These are phyloP conservation scores for Lagorchestes hirsutus DNA, from an alignment of 2,797 vertebrate species.

Conservation along the genomic window DNA sequence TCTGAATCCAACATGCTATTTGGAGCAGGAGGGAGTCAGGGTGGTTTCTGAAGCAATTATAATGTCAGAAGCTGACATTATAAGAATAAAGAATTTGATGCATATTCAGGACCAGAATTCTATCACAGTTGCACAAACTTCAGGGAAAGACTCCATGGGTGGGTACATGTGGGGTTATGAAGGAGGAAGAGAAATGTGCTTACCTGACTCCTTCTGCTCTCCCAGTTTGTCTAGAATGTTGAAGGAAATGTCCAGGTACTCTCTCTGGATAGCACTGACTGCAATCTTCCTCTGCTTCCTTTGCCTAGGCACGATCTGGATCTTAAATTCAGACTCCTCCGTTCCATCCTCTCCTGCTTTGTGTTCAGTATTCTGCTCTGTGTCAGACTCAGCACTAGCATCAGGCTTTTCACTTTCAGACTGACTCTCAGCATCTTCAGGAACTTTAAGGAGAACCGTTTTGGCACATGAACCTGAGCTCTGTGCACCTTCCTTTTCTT, in stretches of 20 bases:
- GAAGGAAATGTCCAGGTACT: slow-evolving; percentile 98
- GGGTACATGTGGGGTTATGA: background rate
- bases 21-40: slow-evolving; percentile 27
- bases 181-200: slow-evolving; percentile 70
- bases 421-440: slow-evolving; percentile 90
- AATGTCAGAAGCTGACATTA: slow-evolving; percentile 63
- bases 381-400: slow-evolving; percentile 87
- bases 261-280: slow-evolving; percentile 98
- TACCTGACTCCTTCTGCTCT: slow-evolving; percentile 93
- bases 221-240: slow-evolving; percentile 95
- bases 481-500: slow-evolving; percentile 79
- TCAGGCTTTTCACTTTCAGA: slow-evolving; percentile 86
- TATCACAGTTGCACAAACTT: slow-evolving; percentile 61
- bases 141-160: background rate
- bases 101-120: slow-evolving; percentile 19
- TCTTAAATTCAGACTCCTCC: slow-evolving; percentile 97
- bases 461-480: slow-evolving; percentile 88
- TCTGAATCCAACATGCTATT: slow-evolving; percentile 37
- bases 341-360: slow-evolving; percentile 91
- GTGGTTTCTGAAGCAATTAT: slow-evolving; percentile 46
- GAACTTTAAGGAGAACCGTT: slow-evolving; percentile 92
- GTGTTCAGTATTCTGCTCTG: slow-evolving; percentile 90
- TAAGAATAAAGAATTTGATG: slow-evolving; percentile 53
- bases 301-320: slow-evolving; percentile 98
- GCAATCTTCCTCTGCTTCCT: slow-evolving; percentile 99